These are phyloP conservation scores for Spinibarbus caldwelli DNA, from an alignment of 2,797 vertebrate species.

Conservation along the genomic window DNA sequence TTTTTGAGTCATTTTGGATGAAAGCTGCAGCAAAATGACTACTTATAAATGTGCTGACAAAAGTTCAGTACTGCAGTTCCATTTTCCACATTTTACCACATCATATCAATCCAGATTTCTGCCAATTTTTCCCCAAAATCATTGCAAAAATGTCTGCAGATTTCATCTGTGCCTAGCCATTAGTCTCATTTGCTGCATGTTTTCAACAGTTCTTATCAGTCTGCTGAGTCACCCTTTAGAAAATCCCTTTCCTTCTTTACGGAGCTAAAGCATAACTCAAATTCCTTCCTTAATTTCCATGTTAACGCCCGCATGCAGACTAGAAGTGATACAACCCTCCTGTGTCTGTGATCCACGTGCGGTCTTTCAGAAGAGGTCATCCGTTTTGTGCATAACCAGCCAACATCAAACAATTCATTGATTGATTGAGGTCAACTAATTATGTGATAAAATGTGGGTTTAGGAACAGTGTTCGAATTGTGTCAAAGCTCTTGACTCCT, in stretches of 20 bases:
- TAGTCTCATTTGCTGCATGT: constrained; percentile 1
- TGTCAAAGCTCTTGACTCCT: no score
- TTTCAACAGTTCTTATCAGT: constrained; percentile 51
- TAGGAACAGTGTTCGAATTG: no score
- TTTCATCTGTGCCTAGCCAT: neutral
- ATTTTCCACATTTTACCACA: neutral
- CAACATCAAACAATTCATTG: constrained; percentile 74
- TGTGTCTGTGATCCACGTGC: constrained; percentile 64
- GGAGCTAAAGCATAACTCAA: constrained; percentile 64
- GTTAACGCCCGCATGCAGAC: constrained; percentile 65
- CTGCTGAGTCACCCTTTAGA: constrained; percentile 68
- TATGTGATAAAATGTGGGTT: constrained; percentile 72
- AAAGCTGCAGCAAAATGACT: neutral
- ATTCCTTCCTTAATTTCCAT: constrained; percentile 71
- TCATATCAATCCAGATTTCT: neutral
- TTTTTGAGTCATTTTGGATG: neutral
- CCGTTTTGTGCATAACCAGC: constrained; percentile 61
- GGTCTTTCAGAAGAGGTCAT: constrained; percentile 70
- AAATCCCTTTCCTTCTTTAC: constrained; percentile 65
- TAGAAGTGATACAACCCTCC: constrained; percentile 64
- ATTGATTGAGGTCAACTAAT: constrained; percentile 74
- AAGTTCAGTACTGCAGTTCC: neutral
- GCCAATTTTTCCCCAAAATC: neutral
- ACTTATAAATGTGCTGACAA: neutral
- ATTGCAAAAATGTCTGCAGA: neutral